Percentiles rank a stretch among this genome's conserved stretches.
phyloP scores from a whole-genome alignment of 2,797 vertebrate genomes.

The Microchirus variegatus region DNA sequence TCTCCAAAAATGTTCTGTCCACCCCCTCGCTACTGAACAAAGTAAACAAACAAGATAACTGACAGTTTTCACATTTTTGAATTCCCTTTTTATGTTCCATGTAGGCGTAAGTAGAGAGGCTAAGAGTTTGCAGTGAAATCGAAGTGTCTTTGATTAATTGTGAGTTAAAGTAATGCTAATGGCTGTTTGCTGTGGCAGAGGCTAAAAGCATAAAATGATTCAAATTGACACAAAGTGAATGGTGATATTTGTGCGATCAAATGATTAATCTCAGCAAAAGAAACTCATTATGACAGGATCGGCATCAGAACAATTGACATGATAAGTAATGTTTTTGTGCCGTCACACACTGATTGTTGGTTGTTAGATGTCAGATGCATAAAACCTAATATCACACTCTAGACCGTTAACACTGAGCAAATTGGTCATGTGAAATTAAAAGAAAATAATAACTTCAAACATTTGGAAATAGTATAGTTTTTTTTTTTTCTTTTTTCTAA shows the following conservation, averaged over 20 bases:
- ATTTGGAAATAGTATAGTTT: too few species aligned
- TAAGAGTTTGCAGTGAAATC: constrained; percentile 18
- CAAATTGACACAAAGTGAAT: constrained; percentile 30
- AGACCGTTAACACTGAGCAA: background rate
- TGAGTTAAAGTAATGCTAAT: constrained; percentile 49
- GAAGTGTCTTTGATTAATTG: constrained; percentile 29
- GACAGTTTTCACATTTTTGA: constrained; percentile 32
- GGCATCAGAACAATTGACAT: constrained; percentile 10
- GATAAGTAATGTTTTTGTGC: constrained; percentile 4
- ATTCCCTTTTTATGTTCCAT: constrained; percentile 26
- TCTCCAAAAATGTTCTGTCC: constrained; percentile 61
- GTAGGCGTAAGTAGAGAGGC: constrained; percentile 20
- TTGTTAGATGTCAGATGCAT: background rate
- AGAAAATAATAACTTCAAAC: background rate
- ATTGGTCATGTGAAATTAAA: background rate
- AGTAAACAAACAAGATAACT: constrained; percentile 48
- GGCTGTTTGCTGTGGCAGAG: constrained; percentile 15
- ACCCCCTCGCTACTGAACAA: constrained; percentile 41
- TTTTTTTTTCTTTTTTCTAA: background rate
- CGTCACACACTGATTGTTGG: background rate
- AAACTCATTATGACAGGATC: too few species aligned
- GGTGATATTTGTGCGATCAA: constrained; percentile 39
- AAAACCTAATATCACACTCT: background rate
- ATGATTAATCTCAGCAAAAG: constrained; percentile 24
- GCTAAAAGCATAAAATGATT: constrained; percentile 38